phyloP scores from a whole-genome alignment of 2,113 vertebrate species.

The Myiagra hebetior region DNA sequence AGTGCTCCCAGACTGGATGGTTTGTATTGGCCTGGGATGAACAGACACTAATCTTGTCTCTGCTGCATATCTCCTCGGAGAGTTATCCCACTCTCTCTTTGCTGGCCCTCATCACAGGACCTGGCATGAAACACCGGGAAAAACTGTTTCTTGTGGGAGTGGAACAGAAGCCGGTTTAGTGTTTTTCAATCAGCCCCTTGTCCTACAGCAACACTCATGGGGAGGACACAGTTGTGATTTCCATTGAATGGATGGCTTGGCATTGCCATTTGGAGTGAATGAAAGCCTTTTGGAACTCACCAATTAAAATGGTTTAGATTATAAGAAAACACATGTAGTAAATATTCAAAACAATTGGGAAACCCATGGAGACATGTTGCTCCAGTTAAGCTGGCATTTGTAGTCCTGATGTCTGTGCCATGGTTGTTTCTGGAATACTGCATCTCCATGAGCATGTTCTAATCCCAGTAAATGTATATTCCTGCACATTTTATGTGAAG shows the following conservation, averaged over 20 bases:
- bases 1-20: not conserved
- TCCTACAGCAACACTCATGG: not conserved
- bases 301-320: not conserved
- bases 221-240: not conserved
- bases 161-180: not conserved
- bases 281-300: not conserved
- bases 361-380: not conserved
- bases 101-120: not conserved
- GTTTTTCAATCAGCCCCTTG: not conserved
- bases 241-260: not conserved
- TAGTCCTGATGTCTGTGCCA: not conserved
- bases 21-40: constrained; percentile 11
- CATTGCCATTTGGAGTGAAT: not conserved
- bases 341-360: not conserved
- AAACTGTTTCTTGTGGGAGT: not conserved
- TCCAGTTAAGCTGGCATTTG: not conserved
- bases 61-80: not conserved
- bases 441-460: not conserved
- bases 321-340: not conserved
- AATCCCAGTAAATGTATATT: not conserved
- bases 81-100: not conserved
- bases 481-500: not conserved
- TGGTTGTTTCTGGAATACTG: not conserved
- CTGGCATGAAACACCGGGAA: not conserved
- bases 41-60: not conserved